Conservation (phyloP, 2,113 vertebrate species). For the Myotis yumanensis region DNA sequence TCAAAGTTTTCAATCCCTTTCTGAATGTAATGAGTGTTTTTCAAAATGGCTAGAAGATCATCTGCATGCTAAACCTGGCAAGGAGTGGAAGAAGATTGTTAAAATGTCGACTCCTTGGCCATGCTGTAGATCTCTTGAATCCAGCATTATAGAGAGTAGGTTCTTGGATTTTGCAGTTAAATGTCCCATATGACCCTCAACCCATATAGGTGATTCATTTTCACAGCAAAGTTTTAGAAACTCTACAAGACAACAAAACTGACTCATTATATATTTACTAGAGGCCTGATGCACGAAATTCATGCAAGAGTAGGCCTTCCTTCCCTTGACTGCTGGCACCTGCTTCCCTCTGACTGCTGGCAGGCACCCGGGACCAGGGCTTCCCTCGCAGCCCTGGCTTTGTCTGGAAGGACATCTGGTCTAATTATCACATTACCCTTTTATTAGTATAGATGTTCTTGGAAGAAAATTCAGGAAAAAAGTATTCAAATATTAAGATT, state of each 20-base stretch:
- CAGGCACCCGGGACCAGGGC: too few relatives aligned
- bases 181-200: not conserved
- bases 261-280: conserved; percentile 36
- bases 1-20: not conserved
- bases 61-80: not conserved
- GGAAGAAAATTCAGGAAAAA: not conserved
- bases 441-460: not conserved
- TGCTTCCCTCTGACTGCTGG: too few relatives aligned
- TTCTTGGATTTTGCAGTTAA: conserved; percentile 20
- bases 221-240: conserved; percentile 22
- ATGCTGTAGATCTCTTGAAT: not conserved
- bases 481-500: conserved; percentile 14
- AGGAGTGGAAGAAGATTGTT: not conserved
- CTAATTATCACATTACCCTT: too few relatives aligned
- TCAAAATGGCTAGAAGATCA: not conserved
- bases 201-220: conserved; percentile 24
- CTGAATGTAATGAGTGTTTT: not conserved
- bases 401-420: too few relatives aligned
- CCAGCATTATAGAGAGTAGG: not conserved
- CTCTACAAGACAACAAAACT: not conserved
- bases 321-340: too few relatives aligned
- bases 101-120: not conserved
- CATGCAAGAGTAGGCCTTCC: too few relatives aligned
- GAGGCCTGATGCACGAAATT: too few relatives aligned
- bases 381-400: too few relatives aligned